Evolutionary conservation across 2,797 vertebrate genomes (phyloP).

Genomic region (Gallinago nigripennis): DNA sequence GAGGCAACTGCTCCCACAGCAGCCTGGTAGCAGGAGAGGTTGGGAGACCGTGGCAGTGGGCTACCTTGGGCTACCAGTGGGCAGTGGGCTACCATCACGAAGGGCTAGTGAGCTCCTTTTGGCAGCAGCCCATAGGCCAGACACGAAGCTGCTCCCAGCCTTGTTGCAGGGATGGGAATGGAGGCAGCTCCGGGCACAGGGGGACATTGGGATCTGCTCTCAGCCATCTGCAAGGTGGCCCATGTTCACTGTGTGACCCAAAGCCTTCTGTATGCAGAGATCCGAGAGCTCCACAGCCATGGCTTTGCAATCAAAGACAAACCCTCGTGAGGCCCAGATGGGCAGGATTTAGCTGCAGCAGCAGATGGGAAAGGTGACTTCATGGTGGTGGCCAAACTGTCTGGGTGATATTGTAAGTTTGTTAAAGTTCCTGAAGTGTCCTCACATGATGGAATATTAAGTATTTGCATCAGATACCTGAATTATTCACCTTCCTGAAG

Average conservation of each 20-base stretch:
- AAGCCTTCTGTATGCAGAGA: neutral
- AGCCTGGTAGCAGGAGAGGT: neutral
- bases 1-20: neutral
- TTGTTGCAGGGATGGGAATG: neutral
- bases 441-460: neutral
- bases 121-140: neutral
- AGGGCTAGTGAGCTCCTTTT: neutral
- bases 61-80: neutral
- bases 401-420: neutral
- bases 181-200: accelerated
- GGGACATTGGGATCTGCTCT: accelerated
- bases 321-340: neutral
- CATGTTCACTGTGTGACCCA: accelerated
- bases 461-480: neutral
- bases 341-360: neutral
- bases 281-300: neutral
- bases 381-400: neutral
- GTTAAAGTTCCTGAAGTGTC: neutral
- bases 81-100: neutral
- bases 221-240: neutral
- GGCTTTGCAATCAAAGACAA: neutral
- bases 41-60: neutral
- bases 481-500: neutral
- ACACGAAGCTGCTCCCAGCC: neutral
- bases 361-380: neutral